Conservation (phyloP, 2,113 vertebrate genomes). For the Edolisoma coerulescens region DNA sequence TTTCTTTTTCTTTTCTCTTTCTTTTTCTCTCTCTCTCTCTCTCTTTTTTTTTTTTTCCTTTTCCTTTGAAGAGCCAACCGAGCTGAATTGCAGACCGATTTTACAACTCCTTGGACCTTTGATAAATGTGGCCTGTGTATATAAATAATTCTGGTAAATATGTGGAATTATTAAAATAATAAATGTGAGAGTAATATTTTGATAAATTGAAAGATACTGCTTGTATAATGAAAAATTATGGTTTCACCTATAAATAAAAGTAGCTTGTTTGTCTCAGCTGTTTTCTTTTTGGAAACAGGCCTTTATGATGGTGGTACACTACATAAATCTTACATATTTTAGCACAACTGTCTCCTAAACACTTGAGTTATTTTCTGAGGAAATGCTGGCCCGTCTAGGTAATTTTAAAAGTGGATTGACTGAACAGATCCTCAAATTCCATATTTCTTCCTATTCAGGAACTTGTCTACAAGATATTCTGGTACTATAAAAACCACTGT, state of each 20-base stretch:
- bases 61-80: neutral
- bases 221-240: neutral
- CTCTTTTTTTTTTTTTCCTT: neutral
- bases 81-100: accelerated
- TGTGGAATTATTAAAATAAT: slow-evolving; percentile 37
- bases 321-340: slow-evolving; percentile 30
- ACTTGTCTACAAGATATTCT: neutral
- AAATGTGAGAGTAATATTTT: neutral
- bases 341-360: slow-evolving; percentile 5
- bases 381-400: neutral
- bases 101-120: neutral
- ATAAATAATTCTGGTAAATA: neutral
- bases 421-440: neutral
- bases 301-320: neutral
- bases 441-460: neutral
- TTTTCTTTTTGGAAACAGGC: slow-evolving; percentile 38
- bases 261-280: neutral
- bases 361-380: slow-evolving; percentile 27
- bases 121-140: neutral
- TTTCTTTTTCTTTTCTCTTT: no score
- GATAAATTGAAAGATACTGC: slow-evolving; percentile 12
- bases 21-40: accelerated
- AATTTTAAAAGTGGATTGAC: slow-evolving; percentile 7
- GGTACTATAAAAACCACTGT: neutral
- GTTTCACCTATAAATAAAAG: slow-evolving; percentile 21